Conservation (phyloP, 1,140 invertebrate species). For the Aphelinus certus region DNA sequence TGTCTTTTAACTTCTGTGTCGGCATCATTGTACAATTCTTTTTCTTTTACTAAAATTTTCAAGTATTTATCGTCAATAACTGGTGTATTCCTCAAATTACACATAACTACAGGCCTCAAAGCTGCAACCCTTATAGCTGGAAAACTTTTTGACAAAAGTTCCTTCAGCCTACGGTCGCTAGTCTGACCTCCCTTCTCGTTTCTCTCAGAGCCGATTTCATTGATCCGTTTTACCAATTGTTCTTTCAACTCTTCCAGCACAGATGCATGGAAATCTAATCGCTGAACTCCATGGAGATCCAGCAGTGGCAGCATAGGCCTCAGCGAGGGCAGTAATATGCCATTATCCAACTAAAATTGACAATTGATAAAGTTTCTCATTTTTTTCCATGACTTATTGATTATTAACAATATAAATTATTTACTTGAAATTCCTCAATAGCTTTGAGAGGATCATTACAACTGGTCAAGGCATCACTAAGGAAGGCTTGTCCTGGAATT, state of each 20-base stretch:
- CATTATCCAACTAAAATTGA: constrained; percentile 81
- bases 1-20: constrained; percentile 97
- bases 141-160: constrained; percentile 92
- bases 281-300: constrained; percentile 90
- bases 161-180: constrained; percentile 85
- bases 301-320: constrained; percentile 93
- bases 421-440: constrained; percentile 96
- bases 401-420: constrained; percentile 7
- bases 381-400: no score
- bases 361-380: not conserved
- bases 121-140: constrained; percentile 90
- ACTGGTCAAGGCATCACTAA: constrained; percentile 92
- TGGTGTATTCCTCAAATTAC: constrained; percentile 90
- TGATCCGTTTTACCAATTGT: constrained; percentile 87
- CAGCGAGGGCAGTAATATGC: constrained; percentile 91
- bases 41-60: constrained; percentile 86
- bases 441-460: constrained; percentile 96
- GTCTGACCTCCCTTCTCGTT: constrained; percentile 49
- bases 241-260: constrained; percentile 94
- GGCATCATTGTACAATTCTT: constrained; percentile 92
- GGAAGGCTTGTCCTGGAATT: constrained; percentile 87
- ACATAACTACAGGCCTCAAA: constrained; percentile 95
- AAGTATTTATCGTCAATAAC: constrained; percentile 95
- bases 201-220: constrained; percentile 85
- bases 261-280: constrained; percentile 94